Evolutionary conservation across 1,140 invertebrate genomes (phyloP), one percentile per base, ranked within the genome.

Genomic region (Drosophila miranda): DNA sequence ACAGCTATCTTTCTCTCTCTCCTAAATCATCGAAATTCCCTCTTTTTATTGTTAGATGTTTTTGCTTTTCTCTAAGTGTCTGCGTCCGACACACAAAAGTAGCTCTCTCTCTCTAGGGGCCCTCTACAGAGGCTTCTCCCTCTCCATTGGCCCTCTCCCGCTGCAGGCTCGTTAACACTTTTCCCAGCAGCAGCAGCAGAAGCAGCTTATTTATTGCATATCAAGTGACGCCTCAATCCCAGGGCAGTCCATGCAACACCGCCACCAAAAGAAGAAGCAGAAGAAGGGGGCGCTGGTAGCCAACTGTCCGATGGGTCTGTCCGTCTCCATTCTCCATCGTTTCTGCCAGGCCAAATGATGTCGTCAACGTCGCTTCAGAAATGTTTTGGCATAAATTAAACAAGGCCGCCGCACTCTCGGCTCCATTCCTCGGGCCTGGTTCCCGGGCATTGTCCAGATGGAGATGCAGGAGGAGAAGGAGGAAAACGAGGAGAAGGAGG

Each of bases 331-430:
- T 9, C 34, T 13, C 11, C 34, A 38, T 38, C 30, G 30, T 34
- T 34, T 38, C 11, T 38, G 56, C 21, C 72, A 46, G 46, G 46
- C 54, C 56, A 77, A 84, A 84, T 84, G 81, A 86, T 70, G 82
- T 84, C 81, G 81, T 84, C 81, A 86, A 84, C 81, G 81, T 84
- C 77, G 81, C 69, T 75, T 67, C 73, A 66, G 69, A 79, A 81
- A 75, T 84, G 77, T 74, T 81, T 84, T 84, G 81, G 77, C 81
- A 84, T 84, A 84, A 84, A 84, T 84, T 84, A 84, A 84, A 77
- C 73, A 81, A 86, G 81, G 82, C 81, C 63, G 57, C 49, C 34
- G 48, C 53, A 58, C 76, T 69, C 30, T 38, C 58, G 60, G 30
- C 43, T 59, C 66, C 54, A 59, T 46, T 30, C 34, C 38, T 11